Base-by-base conservation (phyloP, 2,888 invertebrate genomes). In the Corythucha ciliata region DNA sequence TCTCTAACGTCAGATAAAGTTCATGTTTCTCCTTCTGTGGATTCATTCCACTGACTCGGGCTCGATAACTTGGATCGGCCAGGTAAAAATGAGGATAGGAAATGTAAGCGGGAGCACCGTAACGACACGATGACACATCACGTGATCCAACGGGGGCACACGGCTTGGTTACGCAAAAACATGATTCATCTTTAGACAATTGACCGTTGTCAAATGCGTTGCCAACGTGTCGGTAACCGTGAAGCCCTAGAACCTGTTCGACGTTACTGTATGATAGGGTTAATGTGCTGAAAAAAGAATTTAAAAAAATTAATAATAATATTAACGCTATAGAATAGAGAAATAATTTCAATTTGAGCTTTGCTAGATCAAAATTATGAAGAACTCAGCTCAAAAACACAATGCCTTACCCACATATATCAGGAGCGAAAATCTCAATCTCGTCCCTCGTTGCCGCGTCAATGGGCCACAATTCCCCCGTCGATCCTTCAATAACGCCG, bases 401-500 rank as follows among this genome's bases (percentile, higher is more conserved):
- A 12, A 29, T 29, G 29, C 2, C 20, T 48, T 45, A 60, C 64
- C 87, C 76, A 68, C 89, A 89, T 59, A 89, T 70, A 64, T 89
- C 87, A 1, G 85, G 73, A 50, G 80, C 74, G 67, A 83, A 87
- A 61, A 87, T 70, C 25, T 69, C 68, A 14, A 82, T 71, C n/a
- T 66, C 64, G 20, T 71, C 72, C 2, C 74, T 71, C 53, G 76
- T 77, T 0, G 70, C 72, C 56, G 79, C 68, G 61, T 78, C 72
- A 0, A 81, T 80, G 0, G 82, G 79, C 66, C 82, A 81, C 64
- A 88, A 80, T 70, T 89, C 88, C 0, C 89, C 89, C 1, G 81
- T 81, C 18, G 86, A 84, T 21, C 86, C 86, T 51, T 72, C 70
- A 0, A 88, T 71, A 62, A 65, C 63, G 33, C 77, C 78, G 64